Conservation (phyloP, 2,113 vertebrate species). For the Montifringilla adamsi region DNA sequence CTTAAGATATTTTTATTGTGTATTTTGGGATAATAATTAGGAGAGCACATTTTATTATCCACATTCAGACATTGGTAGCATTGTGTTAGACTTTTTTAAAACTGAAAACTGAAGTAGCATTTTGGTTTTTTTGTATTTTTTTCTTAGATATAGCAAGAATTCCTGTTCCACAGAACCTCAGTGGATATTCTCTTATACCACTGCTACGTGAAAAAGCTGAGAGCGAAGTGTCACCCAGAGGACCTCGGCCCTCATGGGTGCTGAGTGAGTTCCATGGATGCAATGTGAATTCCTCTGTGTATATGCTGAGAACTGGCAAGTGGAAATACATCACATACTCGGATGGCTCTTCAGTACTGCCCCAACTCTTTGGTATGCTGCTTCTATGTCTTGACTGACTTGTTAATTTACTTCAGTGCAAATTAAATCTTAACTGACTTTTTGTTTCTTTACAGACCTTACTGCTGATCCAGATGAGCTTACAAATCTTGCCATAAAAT, state of each 20-base stretch:
- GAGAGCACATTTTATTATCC: neutral
- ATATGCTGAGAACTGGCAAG: conserved; percentile 85
- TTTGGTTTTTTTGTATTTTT: conserved; percentile 3
- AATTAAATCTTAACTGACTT: neutral
- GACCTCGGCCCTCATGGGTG: conserved; percentile 78
- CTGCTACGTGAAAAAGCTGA: conserved; percentile 56
- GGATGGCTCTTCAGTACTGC: conserved; percentile 79
- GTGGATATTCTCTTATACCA: conserved; percentile 85
- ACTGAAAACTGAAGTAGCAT: neutral
- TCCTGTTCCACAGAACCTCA: conserved; percentile 73
- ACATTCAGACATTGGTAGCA: neutral
- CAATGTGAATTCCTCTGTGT: conserved; percentile 89
- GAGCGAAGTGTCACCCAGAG: neutral
- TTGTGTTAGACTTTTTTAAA: neutral
- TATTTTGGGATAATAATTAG: neutral
- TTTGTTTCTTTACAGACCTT: conserved; percentile 79
- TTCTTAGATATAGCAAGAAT: conserved; percentile 83
- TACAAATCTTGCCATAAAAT: conserved; percentile 78
- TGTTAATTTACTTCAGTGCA: neutral
- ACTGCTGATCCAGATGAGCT: conserved; percentile 86
- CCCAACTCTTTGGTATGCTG: conserved; percentile 88
- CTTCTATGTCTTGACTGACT: neutral
- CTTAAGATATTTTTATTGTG: neutral
- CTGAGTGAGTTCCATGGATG: conserved; percentile 95
- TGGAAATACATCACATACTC: conserved; percentile 93